phyloP scores from a whole-genome alignment of 2,888 invertebrate species.

The Agrotis exclamationis region DNA sequence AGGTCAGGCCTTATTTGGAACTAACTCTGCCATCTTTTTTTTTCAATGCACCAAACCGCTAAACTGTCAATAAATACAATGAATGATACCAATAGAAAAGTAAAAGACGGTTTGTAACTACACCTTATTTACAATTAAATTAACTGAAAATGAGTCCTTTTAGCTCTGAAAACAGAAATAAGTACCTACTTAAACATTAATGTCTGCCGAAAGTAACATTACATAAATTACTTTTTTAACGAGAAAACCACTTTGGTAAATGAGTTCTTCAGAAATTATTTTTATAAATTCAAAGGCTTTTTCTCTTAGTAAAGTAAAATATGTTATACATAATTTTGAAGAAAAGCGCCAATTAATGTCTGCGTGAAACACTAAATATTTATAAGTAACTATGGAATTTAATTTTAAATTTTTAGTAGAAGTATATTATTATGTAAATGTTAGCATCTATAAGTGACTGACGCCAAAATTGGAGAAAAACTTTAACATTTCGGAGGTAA shows the following conservation, averaged over 20 bases:
- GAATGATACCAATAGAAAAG: neutral
- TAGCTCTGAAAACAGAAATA: neutral
- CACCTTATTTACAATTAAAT: neutral
- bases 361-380: neutral
- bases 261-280: conserved; percentile 13
- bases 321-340: neutral
- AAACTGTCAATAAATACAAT: neutral
- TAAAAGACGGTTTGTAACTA: neutral
- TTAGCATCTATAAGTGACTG: no score
- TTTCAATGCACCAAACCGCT: neutral
- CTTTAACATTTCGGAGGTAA: no score
- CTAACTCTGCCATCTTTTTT: neutral
- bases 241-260: conserved; percentile 36
- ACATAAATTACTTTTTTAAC: conserved; percentile 31
- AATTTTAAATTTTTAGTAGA: neutral
- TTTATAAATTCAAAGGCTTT: conserved; percentile 7
- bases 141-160: neutral
- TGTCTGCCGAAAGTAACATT: conserved; percentile 13
- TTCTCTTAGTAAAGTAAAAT: neutral
- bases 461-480: no score
- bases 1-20: no score
- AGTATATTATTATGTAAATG: no score
- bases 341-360: neutral
- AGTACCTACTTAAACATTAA: neutral
- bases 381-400: neutral